Conservation (phyloP, 2,888 invertebrate species). For the Galeruca laticollis region DNA sequence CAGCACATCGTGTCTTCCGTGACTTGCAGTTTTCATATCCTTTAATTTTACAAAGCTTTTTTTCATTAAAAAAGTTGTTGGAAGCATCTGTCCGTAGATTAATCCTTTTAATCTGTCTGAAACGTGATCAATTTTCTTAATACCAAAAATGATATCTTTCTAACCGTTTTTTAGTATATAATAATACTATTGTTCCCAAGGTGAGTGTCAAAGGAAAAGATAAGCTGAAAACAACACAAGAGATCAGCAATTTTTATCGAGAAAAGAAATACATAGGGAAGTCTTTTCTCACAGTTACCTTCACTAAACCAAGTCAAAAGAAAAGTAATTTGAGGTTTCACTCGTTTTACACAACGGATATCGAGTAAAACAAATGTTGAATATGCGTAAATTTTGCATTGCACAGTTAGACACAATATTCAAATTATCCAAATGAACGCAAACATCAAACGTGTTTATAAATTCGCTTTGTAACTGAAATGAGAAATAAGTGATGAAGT, state of each 20-base stretch:
- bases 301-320: no score
- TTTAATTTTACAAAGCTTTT: background rate
- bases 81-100: constrained; percentile 4
- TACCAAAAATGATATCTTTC: constrained; percentile 16
- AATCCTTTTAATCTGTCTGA: constrained; percentile 9
- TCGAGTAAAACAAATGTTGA: no score
- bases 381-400: no score
- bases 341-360: no score
- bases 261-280: background rate
- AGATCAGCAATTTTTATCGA: constrained; percentile 13
- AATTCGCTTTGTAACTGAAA: no score
- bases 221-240: background rate
- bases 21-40: background rate
- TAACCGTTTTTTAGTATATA: constrained; percentile 11
- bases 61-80: background rate
- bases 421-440: no score
- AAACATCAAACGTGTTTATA: no score
- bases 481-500: no score
- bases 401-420: no score
- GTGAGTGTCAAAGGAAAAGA: constrained; percentile 17
- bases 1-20: background rate
- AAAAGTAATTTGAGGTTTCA: no score
- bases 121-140: constrained; percentile 11
- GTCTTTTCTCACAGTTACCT: no score
- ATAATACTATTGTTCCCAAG: constrained; percentile 17